These are phyloP conservation scores for Battus philenor DNA, from an alignment of 1,140 invertebrate species.

Conservation along the genomic window DNA sequence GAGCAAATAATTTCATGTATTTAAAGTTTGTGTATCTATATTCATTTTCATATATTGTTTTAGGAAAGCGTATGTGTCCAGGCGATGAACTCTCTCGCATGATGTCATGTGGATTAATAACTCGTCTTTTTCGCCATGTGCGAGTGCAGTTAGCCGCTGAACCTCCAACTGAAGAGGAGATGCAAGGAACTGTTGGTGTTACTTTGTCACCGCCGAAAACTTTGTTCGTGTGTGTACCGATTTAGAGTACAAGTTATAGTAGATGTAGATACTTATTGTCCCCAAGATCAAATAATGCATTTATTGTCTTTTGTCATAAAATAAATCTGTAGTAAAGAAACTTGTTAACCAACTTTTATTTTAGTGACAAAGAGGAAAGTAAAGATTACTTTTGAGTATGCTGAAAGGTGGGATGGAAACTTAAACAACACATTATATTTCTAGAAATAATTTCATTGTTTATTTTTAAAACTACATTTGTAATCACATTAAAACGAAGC, in stretches of 20 bases:
- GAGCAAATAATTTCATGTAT: no score
- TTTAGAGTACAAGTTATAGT: slow-evolving; percentile 20
- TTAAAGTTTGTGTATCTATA: no score
- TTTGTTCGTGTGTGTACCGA: slow-evolving; percentile 46
- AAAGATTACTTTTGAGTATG: no score
- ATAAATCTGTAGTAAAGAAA: no score
- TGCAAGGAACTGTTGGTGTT: slow-evolving; percentile 82
- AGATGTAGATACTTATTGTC: no score
- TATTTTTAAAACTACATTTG: slow-evolving; percentile 32
- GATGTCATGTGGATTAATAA: slow-evolving; percentile 82
- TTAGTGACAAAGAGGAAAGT: no score
- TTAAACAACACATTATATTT: no score
- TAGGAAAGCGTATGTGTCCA: slow-evolving; percentile 90
- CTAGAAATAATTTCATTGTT: slow-evolving; percentile 22
- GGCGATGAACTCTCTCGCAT: slow-evolving; percentile 90
- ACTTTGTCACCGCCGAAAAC: slow-evolving; percentile 80
- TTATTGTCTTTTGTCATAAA: slow-evolving; percentile 2
- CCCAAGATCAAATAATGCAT: not conserved
- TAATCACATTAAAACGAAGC: slow-evolving; percentile 26
- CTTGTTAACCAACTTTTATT: no score
- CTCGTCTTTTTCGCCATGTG: slow-evolving; percentile 81
- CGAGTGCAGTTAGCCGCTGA: slow-evolving; percentile 50
- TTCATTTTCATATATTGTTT: no score
- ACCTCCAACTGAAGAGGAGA: slow-evolving; percentile 40
- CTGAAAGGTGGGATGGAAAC: no score